These are phyloP conservation scores for Synergus itoensis DNA, from an alignment of 2,888 invertebrate species.

Conservation along the genomic window DNA sequence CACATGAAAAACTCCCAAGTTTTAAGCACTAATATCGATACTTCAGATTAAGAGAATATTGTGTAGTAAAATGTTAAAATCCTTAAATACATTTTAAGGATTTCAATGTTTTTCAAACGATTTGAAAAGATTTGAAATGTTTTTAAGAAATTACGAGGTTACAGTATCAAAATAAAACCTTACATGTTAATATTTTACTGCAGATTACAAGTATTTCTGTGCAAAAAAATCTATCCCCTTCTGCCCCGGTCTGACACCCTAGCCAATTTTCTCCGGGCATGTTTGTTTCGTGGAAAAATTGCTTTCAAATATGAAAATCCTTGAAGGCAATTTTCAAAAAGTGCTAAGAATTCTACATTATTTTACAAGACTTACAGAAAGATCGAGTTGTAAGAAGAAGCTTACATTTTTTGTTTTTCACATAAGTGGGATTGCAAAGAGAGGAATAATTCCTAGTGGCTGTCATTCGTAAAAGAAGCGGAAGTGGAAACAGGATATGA, in stretches of 20 bases:
- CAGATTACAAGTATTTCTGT: too few relatives aligned
- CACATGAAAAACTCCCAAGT: neutral
- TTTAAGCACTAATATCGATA: neutral
- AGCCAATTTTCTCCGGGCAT: neutral
- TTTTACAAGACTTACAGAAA: neutral
- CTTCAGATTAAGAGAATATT: too few relatives aligned
- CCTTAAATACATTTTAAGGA: too few relatives aligned
- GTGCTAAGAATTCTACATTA: neutral
- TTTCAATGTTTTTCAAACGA: too few relatives aligned
- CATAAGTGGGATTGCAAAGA: neutral
- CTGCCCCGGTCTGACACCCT: too few relatives aligned
- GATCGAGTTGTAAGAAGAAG: neutral
- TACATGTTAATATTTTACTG: too few relatives aligned
- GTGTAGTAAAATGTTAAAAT: too few relatives aligned
- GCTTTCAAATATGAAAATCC: neutral
- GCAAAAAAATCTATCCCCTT: too few relatives aligned
- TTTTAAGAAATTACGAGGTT: too few relatives aligned
- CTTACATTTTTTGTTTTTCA: neutral
- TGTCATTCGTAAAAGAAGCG: slow-evolving; percentile 11
- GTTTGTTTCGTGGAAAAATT: neutral
- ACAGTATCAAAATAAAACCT: too few relatives aligned
- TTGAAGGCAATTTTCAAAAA: neutral
- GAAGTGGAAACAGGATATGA: slow-evolving; percentile 41
- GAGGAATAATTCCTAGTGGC: neutral
- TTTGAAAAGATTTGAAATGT: too few relatives aligned